These are phyloP conservation scores for Siphamia tubifer DNA, from an alignment of 2,113 vertebrate genomes.

Conservation along the genomic window DNA sequence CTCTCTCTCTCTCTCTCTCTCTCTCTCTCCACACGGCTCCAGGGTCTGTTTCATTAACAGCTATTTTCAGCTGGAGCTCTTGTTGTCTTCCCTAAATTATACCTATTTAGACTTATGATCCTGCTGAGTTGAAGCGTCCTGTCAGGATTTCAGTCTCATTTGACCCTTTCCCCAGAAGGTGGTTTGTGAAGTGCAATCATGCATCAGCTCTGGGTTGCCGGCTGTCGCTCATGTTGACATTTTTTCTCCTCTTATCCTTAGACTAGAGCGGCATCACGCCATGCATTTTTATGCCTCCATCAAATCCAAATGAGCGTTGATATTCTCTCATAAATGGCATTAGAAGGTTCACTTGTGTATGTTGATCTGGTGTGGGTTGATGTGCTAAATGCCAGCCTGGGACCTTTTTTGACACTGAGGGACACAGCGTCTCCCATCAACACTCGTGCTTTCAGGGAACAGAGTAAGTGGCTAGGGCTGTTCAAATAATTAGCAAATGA, in stretches of 20 bases:
- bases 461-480: slow-evolving; percentile 30
- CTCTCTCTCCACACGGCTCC: slow-evolving; percentile 44
- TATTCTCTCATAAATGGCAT: slow-evolving; percentile 26
- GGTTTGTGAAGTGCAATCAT: slow-evolving; percentile 47
- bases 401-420: slow-evolving; percentile 46
- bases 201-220: slow-evolving; percentile 24
- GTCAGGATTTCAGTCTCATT: slow-evolving; percentile 58
- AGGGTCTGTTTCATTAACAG: slow-evolving; percentile 61
- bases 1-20: slow-evolving; percentile 46
- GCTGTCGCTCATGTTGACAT: slow-evolving; percentile 67
- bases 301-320: slow-evolving; percentile 47
- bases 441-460: slow-evolving; percentile 30
- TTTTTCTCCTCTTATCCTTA: slow-evolving; percentile 22
- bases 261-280: slow-evolving; percentile 26
- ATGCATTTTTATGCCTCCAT: slow-evolving; percentile 45
- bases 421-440: slow-evolving; percentile 6
- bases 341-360: slow-evolving; percentile 47
- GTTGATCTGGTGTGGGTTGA: slow-evolving; percentile 13
- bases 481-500: slow-evolving; percentile 70
- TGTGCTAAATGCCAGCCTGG: slow-evolving; percentile 9
- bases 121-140: slow-evolving; percentile 37
- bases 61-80: slow-evolving; percentile 51
- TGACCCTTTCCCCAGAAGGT: slow-evolving; percentile 56
- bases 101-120: slow-evolving; percentile 53
- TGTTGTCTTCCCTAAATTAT: slow-evolving; percentile 52